phyloP scores from a whole-genome alignment of 2,113 vertebrate species.

The Nothobranchius furzeri region DNA sequence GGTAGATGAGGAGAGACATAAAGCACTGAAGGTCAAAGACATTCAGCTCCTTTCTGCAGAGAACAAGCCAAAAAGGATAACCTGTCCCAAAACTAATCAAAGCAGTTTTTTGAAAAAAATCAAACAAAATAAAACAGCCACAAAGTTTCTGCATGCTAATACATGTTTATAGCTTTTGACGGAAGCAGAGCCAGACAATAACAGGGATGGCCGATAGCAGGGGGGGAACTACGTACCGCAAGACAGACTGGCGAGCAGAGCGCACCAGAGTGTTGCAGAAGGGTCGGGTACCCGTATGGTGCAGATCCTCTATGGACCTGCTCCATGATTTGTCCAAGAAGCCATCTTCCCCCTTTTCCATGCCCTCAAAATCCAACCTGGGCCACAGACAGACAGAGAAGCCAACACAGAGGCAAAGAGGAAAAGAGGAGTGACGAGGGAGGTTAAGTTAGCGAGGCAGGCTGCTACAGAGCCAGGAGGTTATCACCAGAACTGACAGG shows the following conservation, averaged over 20 bases:
- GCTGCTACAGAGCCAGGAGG: constrained; percentile 58
- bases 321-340: constrained; percentile 93
- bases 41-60: constrained; percentile 23
- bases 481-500: constrained; percentile 64
- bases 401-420: constrained; percentile 56
- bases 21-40: constrained; percentile 37
- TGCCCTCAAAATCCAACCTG: constrained; percentile 96
- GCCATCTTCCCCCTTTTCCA: constrained; percentile 90
- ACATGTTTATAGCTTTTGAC: constrained; percentile 37
- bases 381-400: constrained; percentile 59
- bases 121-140: constrained; percentile 19
- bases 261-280: constrained; percentile 93
- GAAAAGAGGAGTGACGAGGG: constrained; percentile 41
- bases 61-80: constrained; percentile 26
- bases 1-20: constrained; percentile 37
- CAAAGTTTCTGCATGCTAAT: constrained; percentile 40
- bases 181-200: constrained; percentile 53
- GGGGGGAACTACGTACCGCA: constrained; percentile 86
- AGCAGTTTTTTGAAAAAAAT: constrained; percentile 1
- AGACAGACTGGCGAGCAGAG: constrained; percentile 92
- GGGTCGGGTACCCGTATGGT: constrained; percentile 85
- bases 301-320: constrained; percentile 98
- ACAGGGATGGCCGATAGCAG: constrained; percentile 37
- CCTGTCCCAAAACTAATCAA: background rate
- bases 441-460: constrained; percentile 64